Conservation (phyloP, 37 sponge, comb jelly and placozoan species). For the Mnemiopsis leidyi region DNA sequence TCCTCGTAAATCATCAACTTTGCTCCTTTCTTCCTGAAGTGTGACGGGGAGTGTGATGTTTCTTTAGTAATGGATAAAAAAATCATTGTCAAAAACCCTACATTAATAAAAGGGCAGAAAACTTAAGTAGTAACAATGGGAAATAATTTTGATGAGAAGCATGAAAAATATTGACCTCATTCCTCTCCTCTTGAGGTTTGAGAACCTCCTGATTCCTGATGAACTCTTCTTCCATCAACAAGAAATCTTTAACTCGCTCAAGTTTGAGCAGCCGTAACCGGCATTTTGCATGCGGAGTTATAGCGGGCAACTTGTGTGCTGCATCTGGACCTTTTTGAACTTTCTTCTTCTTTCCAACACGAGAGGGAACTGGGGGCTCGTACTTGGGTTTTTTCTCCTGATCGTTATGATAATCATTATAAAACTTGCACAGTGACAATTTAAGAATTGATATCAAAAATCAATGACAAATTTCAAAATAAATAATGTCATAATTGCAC, state of each 20-base stretch:
- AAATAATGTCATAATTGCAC: background rate
- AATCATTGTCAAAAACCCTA: too few species aligned
- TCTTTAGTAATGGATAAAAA: background rate
- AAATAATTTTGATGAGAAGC: too few species aligned
- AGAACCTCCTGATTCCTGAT: conserved; percentile 90
- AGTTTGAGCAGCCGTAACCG: conserved; percentile 85
- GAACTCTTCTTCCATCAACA: conserved; percentile 96
- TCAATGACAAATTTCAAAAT: too few species aligned
- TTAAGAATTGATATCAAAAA: too few species aligned
- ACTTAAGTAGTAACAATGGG: too few species aligned
- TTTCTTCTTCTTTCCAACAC: conserved; percentile 92
- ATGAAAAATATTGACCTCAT: conserved; percentile 79
- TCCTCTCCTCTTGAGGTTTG: conserved; percentile 94
- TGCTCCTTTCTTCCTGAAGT: conserved; percentile 91
- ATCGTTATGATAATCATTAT: too few species aligned
- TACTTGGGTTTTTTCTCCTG: conserved; percentile 91
- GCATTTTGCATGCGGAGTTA: conserved; percentile 92
- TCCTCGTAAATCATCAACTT: conserved; percentile 94
- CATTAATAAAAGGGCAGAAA: too few species aligned
- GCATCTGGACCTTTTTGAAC: conserved; percentile 88
- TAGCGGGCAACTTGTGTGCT: conserved; percentile 92
- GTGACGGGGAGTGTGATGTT: too few species aligned
- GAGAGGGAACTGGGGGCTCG: conserved; percentile 93
- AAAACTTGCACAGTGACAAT: too few species aligned
- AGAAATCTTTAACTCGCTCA: conserved; percentile 92